Evolutionary conservation across 2,797 vertebrate species (phyloP), one percentile per base, ranked within the genome.

Genomic region (Megalops cyprinoides): DNA sequence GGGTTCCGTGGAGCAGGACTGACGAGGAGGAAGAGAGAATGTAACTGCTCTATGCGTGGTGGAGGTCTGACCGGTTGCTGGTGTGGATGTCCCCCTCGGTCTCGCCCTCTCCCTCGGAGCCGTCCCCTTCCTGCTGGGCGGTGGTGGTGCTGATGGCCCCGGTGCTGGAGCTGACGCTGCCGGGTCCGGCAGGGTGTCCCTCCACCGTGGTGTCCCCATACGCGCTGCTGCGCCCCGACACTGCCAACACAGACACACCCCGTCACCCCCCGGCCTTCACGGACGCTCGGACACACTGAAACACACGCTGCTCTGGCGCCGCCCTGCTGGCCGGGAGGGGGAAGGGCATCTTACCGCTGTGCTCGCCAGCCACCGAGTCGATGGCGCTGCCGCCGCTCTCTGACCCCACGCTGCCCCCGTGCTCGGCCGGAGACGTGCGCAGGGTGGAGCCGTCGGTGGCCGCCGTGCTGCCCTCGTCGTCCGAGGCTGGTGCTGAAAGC

Each of bases 401-500:
- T 0, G 98, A 99, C 87, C 98, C 98, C 92, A 99, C 98, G 4
- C 98, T 99, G 82, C 98, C 98, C 0, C 97, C 98, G 0, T 99
- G 98, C 90, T 99, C 98, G 0, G 98, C 98, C 5, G 98, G 98
- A 4, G 98, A 99, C 0, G 98, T 99, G 85, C 98, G 95, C 84
- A 99, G 94, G 0, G 98, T 99, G 14, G 98, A 99, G 86, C 98
- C 98, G 18, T 99, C 98, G 0, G 98, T 99, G 2, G 98, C 98
- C 4, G 98, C 98, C 1, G 98, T 99, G 93, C 98, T 99, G 93
- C 98, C 98, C 89, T 99, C 98, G 25, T 99, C 98, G 28, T 99
- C 98, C 18, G 98, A 99, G 65, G 98, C 98, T 91, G 98, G 98
- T 95, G 98, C 98, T 99, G 95, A 94, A 97, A 97, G 96, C 94